Base-by-base conservation (phyloP, 2,888 invertebrate genomes). In the Drosophila stalkeri region DNA sequence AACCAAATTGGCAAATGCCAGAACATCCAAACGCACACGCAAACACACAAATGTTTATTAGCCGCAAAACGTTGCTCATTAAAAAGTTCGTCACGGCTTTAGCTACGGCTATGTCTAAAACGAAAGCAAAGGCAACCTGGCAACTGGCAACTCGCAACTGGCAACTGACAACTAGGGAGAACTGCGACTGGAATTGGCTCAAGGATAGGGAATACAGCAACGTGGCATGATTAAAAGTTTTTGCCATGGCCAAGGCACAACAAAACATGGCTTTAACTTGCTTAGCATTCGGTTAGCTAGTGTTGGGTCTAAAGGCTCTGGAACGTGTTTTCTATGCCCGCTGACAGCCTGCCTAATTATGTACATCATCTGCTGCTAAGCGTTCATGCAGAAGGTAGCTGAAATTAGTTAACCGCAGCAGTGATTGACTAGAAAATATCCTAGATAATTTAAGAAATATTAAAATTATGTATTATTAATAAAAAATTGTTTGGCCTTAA, bases 1-100 rank as follows among this genome's bases (percentile, higher is more conserved):
- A 79, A 85, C 82, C 60, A 49, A 64, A 80, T 66, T 79, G 68
- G 71, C 78, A 72, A 73, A 61, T 56, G 70, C 62, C 41, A 66
- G 51, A 57, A 61, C 46, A 65, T 55, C 51, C 31, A 57, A 62
- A 41, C 43, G 61, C 41, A 67, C 59, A 44, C 63, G 51, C 59
- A 35, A 56, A 35, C 31, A 69, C 71, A 88, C 80, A 77, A 90
- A 90, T 90, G 84, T 89, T 90, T 89, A 90, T 86, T 90, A 89
- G 90, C 86, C 90, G 86, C 86, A 89, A 86, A 86, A 83, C 75
- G 90, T 72, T 86, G 86, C 89, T 86, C 86, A 86, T 86, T 86
- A 86, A 86, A 86, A 86, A 90, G 86, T 86, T 90, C 79, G 80
- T 87, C 82, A 87, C 75, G 85, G 67, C 51, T 14, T 35, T 16